These are phyloP conservation scores for Parnassius glacialis DNA, from an alignment of 2,888 invertebrate genomes.

Conservation along the genomic window DNA sequence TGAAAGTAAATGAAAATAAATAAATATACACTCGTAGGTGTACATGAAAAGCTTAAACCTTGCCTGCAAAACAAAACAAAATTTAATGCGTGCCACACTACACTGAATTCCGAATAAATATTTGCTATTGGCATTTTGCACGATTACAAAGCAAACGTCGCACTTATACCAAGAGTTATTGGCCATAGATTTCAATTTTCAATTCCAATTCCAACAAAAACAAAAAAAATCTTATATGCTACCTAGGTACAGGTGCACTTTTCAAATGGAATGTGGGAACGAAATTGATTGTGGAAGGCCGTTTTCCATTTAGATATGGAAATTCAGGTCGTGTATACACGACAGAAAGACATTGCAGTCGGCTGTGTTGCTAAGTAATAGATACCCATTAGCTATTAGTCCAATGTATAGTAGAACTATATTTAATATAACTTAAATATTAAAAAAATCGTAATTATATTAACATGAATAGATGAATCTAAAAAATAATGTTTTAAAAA, in stretches of 20 bases:
- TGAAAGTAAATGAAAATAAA: too few species aligned
- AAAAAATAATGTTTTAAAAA: too few species aligned
- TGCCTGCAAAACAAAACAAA: neutral
- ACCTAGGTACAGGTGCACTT: conserved; percentile 69
- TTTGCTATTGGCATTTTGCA: conserved; percentile 27
- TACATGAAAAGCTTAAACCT: too few species aligned
- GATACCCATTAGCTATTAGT: conserved; percentile 35
- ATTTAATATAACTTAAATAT: too few species aligned
- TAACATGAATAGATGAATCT: too few species aligned
- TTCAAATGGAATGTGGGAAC: conserved; percentile 71
- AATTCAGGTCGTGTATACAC: conserved; percentile 65
- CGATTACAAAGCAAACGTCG: conserved; percentile 25
- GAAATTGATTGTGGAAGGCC: conserved; percentile 74
- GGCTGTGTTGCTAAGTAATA: conserved; percentile 54
- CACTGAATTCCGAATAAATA: conserved; percentile 16
- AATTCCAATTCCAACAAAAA: conserved; percentile 52
- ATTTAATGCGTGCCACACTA: neutral
- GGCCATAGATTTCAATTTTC: conserved; percentile 52
- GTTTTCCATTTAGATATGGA: conserved; percentile 79
- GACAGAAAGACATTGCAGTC: conserved; percentile 53
- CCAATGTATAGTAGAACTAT: neutral
- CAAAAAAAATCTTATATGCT: conserved; percentile 53
- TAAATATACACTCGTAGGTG: too few species aligned
- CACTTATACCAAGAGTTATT: conserved; percentile 29
- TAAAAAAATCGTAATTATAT: too few species aligned